Evolutionary conservation across 2,888 invertebrate species (phyloP).

Genomic region (Drosophila colorata): DNA sequence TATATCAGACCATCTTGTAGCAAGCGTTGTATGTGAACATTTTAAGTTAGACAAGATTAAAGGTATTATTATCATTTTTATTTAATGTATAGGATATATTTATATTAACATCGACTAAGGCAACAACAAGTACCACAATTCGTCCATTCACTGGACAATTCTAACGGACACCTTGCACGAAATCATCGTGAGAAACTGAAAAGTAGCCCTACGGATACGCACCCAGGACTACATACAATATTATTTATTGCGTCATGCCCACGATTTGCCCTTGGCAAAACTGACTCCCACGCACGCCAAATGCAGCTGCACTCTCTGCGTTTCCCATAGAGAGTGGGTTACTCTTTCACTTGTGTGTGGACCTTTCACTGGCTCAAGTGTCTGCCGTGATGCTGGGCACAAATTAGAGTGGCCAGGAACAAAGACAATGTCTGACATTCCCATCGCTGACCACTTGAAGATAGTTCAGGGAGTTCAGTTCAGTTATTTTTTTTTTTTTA

Average conservation of each 20-base stretch:
- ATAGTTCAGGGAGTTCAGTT: slow-evolving; percentile 15
- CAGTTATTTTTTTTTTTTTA: slow-evolving; percentile 4
- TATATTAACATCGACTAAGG: no score
- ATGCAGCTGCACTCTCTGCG: slow-evolving; percentile 59
- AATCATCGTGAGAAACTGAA: slow-evolving; percentile 57
- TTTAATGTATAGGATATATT: no score
- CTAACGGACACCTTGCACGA: slow-evolving; percentile 41
- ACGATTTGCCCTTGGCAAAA: slow-evolving; percentile 49
- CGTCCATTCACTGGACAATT: slow-evolving; percentile 7
- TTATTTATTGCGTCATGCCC: slow-evolving; percentile 67
- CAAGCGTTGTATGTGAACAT: neutral
- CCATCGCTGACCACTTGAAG: slow-evolving; percentile 76
- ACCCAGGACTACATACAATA: neutral
- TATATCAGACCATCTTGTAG: neutral
- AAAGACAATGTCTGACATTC: slow-evolving; percentile 52
- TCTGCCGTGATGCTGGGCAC: slow-evolving; percentile 48
- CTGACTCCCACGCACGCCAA: slow-evolving; percentile 75
- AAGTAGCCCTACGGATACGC: neutral
- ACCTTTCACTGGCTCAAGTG: slow-evolving; percentile 75
- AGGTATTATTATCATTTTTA: no score
- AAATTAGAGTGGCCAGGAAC: slow-evolving; percentile 66
- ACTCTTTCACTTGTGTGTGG: slow-evolving; percentile 58
- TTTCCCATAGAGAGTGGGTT: slow-evolving; percentile 46
- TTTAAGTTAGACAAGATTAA: neutral
- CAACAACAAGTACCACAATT: neutral